Evolutionary conservation across 2,888 invertebrate genomes (phyloP), one percentile per base, ranked within the genome.

Genomic region (Andrena fulva): DNA sequence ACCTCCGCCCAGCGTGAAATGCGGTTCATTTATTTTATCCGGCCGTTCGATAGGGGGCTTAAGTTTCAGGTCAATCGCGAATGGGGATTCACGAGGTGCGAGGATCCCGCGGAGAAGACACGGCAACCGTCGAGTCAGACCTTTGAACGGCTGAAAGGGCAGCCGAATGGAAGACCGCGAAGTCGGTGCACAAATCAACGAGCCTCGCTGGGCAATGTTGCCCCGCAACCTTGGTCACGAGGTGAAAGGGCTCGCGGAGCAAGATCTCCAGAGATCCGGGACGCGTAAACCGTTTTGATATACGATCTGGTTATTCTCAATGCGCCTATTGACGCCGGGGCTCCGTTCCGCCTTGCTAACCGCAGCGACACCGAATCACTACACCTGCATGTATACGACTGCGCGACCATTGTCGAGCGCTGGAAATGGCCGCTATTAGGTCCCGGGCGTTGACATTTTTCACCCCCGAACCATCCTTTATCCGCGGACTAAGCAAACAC

Each of bases 281-380:
- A 86, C 76, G 80, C 85, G 85, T 85, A 85, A 87, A 86, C 77
- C 78, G 74, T 80, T 79, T 83, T 86, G 88, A 88, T 85, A 84
- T 79, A 87, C 86, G 87, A 87, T 76, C 85, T 64, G 80, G 83
- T 86, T 83, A 81, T 77, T 79, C 80, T 63, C 82, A 59, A 85
- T 77, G 80, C 81, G 69, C 79, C 72, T 84, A 86, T 87, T 81
- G 82, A 84, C 79, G 80, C 72, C 54, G 48, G 27, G 60, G 42
- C 24, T 67, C 59, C 56, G 63, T 62, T 74, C 75, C 68, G 62
- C 63, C 80, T 70, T 66, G 59, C 50, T 54, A 54, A 35, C 52
- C 66, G 20, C 24, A 42, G 16, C 62, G 56, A 69, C 66, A 54
- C 50, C 59, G 42, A 54, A 24, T 27, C 20, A n/a, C 27, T 75